Base-by-base conservation (phyloP, 2,113 vertebrate genomes). In the Strix aluco region DNA sequence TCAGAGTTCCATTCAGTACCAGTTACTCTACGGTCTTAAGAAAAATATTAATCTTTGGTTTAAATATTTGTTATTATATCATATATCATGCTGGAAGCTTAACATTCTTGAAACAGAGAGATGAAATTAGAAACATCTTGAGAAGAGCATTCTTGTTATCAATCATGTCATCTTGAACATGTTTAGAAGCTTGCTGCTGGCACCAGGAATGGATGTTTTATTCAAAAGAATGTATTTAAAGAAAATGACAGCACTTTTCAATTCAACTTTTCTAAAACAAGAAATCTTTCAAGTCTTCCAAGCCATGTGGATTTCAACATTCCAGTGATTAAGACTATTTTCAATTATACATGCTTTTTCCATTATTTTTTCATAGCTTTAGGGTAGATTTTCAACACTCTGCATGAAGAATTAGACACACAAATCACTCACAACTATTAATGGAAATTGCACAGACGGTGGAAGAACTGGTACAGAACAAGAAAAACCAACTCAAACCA, bases 201-300 rank as follows among this genome's bases (percentile, higher is more conserved):
- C 93, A 65, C 96, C 86, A 95, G 92, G 77, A 98, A 96, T 95
- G 96, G 97, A 98, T 98, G 97, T 98, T 98, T 98, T 98, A 98
- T 97, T 98, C 97, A 97, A 96, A 98, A 97, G 95, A 97, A 97
- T 97, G 96, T 98, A 98, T 98, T 98, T 98, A 98, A 98, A 97
- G 98, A 97, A 98, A 97, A 97, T 97, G 97, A 98, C 97, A 97
- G 96, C 65, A 9, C 96, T 98, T 98, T 98, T 97, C 78, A 95
- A 97, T 98, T 97, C 96, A 69, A 84, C 93, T 96, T 95, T 96
- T 96, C 95, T 92, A 85, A 97, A 98, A 97, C 97, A 97, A 98
- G 96, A 94, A 94, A 96, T 97, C 94, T 96, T 97, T 96, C 91
- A 94, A 96, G 88, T 91, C 72, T 67, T 94, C 87, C 89, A 89